Conservation (phyloP, 1,140 invertebrate genomes). For the Choristoneura fumiferana region DNA sequence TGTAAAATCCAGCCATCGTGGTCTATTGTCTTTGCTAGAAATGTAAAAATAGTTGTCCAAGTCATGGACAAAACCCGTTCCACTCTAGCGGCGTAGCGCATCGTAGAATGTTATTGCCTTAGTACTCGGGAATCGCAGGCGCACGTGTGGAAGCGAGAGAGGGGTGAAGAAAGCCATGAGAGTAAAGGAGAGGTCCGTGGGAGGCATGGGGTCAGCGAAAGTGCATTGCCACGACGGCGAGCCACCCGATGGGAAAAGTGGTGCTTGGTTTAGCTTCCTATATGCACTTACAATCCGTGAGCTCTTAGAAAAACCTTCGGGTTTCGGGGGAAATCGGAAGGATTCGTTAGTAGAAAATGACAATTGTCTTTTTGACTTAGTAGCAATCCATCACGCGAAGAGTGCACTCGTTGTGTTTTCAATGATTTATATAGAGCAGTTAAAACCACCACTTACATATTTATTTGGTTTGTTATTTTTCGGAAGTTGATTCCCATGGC, state of each 20-base stretch:
- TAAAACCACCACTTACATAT: too few species aligned
- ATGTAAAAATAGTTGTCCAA: slow-evolving; percentile 70
- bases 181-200: slow-evolving; percentile 58
- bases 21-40: slow-evolving; percentile 70
- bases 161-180: slow-evolving; percentile 45
- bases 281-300: slow-evolving; percentile 42
- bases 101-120: slow-evolving; percentile 77
- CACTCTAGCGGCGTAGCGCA: slow-evolving; percentile 67
- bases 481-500: too few species aligned
- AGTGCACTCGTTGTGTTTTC: too few species aligned
- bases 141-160: slow-evolving; percentile 58
- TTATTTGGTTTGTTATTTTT: too few species aligned
- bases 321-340: too few species aligned
- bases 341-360: too few species aligned
- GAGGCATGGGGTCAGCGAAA: slow-evolving; percentile 75
- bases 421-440: too few species aligned
- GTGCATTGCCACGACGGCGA: slow-evolving; percentile 73
- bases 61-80: slow-evolving; percentile 75
- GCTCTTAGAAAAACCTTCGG: too few species aligned
- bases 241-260: slow-evolving; percentile 71
- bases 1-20: slow-evolving; percentile 6
- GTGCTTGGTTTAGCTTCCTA: slow-evolving; percentile 54
- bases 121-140: slow-evolving; percentile 71
- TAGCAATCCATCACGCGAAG: too few species aligned
- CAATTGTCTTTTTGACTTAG: too few species aligned